Evolutionary conservation across 2,888 invertebrate species (phyloP).

Genomic region (Dynastes maya): DNA sequence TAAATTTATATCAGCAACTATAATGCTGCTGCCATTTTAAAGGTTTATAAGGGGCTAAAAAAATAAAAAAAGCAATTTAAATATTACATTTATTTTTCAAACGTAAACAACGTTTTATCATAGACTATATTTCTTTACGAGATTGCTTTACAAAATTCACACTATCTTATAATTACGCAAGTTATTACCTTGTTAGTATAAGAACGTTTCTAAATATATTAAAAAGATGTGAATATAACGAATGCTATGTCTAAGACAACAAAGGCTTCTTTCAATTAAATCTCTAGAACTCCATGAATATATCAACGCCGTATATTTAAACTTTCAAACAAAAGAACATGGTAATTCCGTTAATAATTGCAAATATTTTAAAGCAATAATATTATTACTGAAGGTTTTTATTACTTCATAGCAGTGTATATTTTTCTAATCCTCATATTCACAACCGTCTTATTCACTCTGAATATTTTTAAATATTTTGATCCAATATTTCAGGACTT

Average conservation of each 20-base stretch:
- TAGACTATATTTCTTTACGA: neutral
- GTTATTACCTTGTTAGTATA: neutral
- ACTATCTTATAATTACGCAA: neutral
- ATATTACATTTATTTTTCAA: neutral
- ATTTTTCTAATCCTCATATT: slow-evolving; percentile 22
- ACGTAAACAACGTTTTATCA: neutral
- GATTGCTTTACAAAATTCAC: neutral
- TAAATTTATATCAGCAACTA: no score
- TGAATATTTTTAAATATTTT: slow-evolving; percentile 36
- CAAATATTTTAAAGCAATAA: slow-evolving; percentile 24
- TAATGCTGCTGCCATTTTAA: no score
- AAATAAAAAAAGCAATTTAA: neutral
- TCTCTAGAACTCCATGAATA: neutral
- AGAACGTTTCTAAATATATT: neutral
- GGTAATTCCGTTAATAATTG: neutral
- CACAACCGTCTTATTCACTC: slow-evolving; percentile 23
- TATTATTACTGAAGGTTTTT: slow-evolving; percentile 7
- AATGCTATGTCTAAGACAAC: slow-evolving; percentile 1
- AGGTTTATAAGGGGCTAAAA: no score
- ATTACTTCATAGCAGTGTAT: slow-evolving; percentile 7
- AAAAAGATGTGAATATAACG: neutral
- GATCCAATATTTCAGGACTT: slow-evolving; percentile 9
- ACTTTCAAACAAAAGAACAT: neutral
- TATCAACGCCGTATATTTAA: neutral
- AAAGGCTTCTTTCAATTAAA: neutral